phyloP scores from a whole-genome alignment of 2,888 invertebrate genomes.

The Disparrhopalites patrizii region DNA sequence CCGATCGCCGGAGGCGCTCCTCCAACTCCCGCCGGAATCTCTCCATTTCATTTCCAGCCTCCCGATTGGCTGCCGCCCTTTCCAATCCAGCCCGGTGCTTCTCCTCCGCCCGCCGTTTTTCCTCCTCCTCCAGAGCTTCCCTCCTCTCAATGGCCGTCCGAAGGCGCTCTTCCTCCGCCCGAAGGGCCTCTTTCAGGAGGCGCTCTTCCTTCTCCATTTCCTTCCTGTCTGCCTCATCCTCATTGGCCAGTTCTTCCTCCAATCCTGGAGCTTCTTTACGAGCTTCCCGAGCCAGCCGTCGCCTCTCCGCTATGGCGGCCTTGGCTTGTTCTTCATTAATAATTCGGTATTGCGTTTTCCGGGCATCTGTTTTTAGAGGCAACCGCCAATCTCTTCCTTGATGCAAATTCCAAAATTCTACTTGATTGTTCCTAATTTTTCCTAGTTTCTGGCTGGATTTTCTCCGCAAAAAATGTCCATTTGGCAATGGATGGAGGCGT shows the following conservation, averaged over 20 bases:
- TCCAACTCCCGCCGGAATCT: conserved; percentile 73
- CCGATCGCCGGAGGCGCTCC: conserved; percentile 76
- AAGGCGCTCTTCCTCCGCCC: conserved; percentile 79
- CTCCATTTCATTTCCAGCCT: conserved; percentile 52
- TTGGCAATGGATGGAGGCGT: background rate
- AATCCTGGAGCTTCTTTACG: conserved; percentile 82
- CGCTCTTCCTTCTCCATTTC: conserved; percentile 76
- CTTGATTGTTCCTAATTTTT: background rate
- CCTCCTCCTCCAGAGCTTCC: conserved; percentile 71
- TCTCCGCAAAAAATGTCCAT: background rate
- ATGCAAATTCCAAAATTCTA: background rate
- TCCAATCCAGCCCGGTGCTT: conserved; percentile 75
- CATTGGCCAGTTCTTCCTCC: conserved; percentile 71
- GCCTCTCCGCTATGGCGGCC: conserved; percentile 84
- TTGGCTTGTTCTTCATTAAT: conserved; percentile 85
- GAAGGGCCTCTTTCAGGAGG: conserved; percentile 72
- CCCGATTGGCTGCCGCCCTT: conserved; percentile 73
- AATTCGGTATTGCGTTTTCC: too few species aligned
- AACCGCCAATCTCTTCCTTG: conserved; percentile 1
- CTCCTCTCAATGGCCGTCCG: conserved; percentile 70
- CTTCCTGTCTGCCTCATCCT: conserved; percentile 67
- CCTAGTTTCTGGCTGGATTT: background rate
- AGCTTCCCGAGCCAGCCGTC: conserved; percentile 82
- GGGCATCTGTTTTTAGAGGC: conserved; percentile 5
- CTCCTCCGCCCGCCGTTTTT: conserved; percentile 59